Conservation (phyloP, 2,113 vertebrate species). For the Sterrhoptilus dennistouni region DNA sequence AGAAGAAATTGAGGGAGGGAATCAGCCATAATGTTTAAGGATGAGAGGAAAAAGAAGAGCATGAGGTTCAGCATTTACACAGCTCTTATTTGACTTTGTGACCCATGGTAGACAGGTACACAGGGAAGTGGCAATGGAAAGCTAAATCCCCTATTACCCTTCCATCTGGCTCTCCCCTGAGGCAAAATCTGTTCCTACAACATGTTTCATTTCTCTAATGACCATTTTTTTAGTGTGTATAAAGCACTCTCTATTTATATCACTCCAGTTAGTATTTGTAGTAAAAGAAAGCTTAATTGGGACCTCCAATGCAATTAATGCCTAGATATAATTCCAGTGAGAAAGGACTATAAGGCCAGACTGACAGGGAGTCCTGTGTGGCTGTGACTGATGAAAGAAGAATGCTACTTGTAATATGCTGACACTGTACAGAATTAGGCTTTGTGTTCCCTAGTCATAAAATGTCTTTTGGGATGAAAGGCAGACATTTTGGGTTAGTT, state of each 20-base stretch:
- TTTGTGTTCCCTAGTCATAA: conserved; percentile 28
- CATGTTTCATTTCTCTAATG: conserved; percentile 7
- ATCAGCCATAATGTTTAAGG: neutral
- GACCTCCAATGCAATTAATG: conserved; percentile 39
- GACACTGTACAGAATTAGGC: conserved; percentile 50
- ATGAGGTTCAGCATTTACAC: neutral
- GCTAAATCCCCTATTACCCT: neutral
- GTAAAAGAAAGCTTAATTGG: conserved; percentile 49
- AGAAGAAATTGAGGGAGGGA: neutral
- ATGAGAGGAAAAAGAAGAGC: neutral
- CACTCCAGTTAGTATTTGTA: conserved; percentile 6
- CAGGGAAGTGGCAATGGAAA: neutral
- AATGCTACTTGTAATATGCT: conserved; percentile 40
- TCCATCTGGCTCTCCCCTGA: neutral
- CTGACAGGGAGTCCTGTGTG: conserved; percentile 8
- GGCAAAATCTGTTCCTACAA: conserved; percentile 3
- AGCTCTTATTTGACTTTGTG: neutral
- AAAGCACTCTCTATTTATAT: conserved; percentile 32
- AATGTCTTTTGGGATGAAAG: conserved; percentile 52
- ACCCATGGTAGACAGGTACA: fast-evolving
- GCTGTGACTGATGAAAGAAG: conserved; percentile 36
- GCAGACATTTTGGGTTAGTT: conserved; percentile 38
- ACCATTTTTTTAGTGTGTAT: neutral
- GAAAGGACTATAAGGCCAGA: neutral
- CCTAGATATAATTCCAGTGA: conserved; percentile 39